Base-by-base conservation (phyloP, 2,113 vertebrate genomes). In the Periophthalmodon schlosseri region DNA sequence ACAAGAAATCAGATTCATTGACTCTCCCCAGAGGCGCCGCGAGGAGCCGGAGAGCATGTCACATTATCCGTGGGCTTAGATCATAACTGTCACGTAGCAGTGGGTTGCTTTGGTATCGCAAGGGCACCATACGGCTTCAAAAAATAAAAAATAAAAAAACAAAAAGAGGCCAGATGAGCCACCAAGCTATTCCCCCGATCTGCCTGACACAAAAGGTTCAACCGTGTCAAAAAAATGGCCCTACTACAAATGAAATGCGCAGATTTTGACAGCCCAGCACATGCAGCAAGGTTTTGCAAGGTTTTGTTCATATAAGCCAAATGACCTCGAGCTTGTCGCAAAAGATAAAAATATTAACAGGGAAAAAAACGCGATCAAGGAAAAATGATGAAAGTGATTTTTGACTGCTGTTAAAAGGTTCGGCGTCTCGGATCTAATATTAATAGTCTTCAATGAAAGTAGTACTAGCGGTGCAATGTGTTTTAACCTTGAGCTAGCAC, bases 1-100 rank as follows among this genome's bases (percentile, higher is more conserved):
- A 66, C 70, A 68, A 77, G 79, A 78, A 80, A 86, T 79, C 68
- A 6, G 75, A 86, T 87, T 83, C 57, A 81, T 86, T 86, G 73
- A 70, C 74, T 87, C 60, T 84, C 79, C 46, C 81, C 1, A 21
- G 2, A 46, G 87, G 79, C 74, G 21, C 24, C 69, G 69, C 76
- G 11, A 57, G 68, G 78, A 78, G 81, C 87, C 68, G 18, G 82
- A 77, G 79, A 72, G 70, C 78, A 79, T 87, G 88, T 90, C 87
- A 85, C 77, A 70, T 84, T 86, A 86, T 86, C 84, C 82, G 85
- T 85, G 78, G 77, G 73, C 73, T 69, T 9, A 86, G 76, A 89
- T 90, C 79, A 54, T 39, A 72, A 77, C 84, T 91, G 89, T 88
- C 89, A 86, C 74, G 74, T 28, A 63, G 69, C 52, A 77, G 56